phyloP scores from a whole-genome alignment of 2,888 invertebrate species.

The Cyclophora albipunctata region DNA sequence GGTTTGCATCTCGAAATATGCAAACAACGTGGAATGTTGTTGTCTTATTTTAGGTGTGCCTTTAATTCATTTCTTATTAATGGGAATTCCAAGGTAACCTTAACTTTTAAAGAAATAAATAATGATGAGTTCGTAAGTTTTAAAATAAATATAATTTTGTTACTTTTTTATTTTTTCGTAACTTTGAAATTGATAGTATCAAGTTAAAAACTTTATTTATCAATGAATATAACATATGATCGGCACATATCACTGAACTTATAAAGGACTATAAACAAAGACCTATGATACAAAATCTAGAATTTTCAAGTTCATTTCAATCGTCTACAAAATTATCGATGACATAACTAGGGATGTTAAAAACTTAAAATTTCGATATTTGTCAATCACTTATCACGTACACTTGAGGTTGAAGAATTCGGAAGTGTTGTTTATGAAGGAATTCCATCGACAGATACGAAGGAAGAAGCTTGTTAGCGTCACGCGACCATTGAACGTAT shows the following conservation, averaged over 20 bases:
- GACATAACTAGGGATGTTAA: too few species aligned
- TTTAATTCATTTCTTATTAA: conserved; percentile 12
- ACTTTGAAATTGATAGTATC: too few species aligned
- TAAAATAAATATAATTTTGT: too few species aligned
- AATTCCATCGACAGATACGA: conserved; percentile 14
- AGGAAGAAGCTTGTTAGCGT: conserved; percentile 25
- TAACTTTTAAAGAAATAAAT: not conserved
- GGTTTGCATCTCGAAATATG: conserved; percentile 14
- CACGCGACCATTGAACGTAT: conserved; percentile 8
- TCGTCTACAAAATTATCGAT: too few species aligned
- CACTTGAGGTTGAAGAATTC: conserved; percentile 12
- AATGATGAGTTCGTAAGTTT: not conserved
- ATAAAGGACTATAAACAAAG: too few species aligned
- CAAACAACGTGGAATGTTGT: conserved; percentile 18
- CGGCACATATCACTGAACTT: too few species aligned
- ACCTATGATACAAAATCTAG: too few species aligned
- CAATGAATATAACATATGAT: too few species aligned
- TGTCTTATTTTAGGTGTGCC: conserved; percentile 16
- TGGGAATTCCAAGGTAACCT: not conserved
- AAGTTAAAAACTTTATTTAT: too few species aligned
- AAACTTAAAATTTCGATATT: not conserved
- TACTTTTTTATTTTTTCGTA: too few species aligned
- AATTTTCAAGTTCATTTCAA: too few species aligned
- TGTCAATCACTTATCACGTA: conserved; percentile 9
- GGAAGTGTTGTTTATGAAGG: conserved; percentile 19